Conservation (phyloP, 2,113 vertebrate species). For the Poeciliopsis retropinna region DNA sequence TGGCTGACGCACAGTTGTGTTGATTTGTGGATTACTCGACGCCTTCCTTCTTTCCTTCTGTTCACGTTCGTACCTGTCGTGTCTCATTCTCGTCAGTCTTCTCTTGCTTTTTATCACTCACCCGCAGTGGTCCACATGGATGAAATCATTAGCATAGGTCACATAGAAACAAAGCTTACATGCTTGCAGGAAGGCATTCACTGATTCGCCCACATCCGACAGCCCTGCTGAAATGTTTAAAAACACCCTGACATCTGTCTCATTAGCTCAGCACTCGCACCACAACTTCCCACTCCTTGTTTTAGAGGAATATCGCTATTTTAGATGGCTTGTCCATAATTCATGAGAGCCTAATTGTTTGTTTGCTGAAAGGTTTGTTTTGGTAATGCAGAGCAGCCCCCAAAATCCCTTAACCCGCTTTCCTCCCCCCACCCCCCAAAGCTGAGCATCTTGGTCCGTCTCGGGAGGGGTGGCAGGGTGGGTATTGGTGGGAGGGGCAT, state of each 20-base stretch:
- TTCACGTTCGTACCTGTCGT: constrained; percentile 13
- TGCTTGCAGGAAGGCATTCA: constrained; percentile 22
- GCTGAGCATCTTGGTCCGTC: constrained; percentile 60
- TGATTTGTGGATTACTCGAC: constrained; percentile 40
- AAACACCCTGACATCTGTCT: constrained; percentile 57
- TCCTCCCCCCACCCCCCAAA: constrained; percentile 47
- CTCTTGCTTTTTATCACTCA: constrained; percentile 43
- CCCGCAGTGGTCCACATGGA: constrained; percentile 35
- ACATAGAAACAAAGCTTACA: constrained; percentile 27
- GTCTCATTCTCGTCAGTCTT: constrained; percentile 25
- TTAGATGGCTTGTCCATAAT: constrained; percentile 77
- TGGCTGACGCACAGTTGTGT: constrained; percentile 43
- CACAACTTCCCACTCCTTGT: constrained; percentile 59
- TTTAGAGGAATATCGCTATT: constrained; percentile 62
- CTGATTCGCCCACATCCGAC: constrained; percentile 24
- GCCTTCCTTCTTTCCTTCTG: constrained; percentile 7
- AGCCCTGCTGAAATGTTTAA: constrained; percentile 43
- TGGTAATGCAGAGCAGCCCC: constrained; percentile 75
- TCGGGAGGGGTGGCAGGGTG: constrained; percentile 35
- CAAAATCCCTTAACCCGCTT: constrained; percentile 65
- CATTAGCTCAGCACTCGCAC: constrained; percentile 62
- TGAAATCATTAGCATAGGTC: constrained; percentile 27
- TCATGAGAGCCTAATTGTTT: constrained; percentile 81
- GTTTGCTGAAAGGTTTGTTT: constrained; percentile 82
- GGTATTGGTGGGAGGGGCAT: constrained; percentile 24